Evolutionary conservation across 2,888 invertebrate species (phyloP), one percentile per base, ranked within the genome.

Genomic region (Drosophila anomalata): DNA sequence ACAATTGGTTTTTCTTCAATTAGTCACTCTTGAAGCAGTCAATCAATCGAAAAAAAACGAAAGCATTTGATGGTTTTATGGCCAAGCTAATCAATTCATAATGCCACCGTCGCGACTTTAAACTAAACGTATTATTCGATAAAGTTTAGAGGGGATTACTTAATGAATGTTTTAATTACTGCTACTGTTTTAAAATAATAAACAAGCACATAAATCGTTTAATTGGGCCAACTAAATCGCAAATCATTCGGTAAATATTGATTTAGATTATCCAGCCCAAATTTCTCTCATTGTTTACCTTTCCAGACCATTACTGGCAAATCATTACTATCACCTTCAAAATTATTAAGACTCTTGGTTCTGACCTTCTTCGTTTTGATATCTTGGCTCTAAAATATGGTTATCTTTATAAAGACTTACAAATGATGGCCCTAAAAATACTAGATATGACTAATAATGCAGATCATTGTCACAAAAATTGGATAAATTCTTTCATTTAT

Each of bases 61-160:
- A 68, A 54, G 39, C 68, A 47, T 47, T 65, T 65, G 63, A 75
- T 67, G 75, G 52, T 14, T 86, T 87, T 75, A 80, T 73, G 60
- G 63, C 54, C 52, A 11, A 22, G n/a, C 22, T 60, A 56, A 70
- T 53, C 39, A 62, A 46, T 24, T 39, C 29, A 29, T 29, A 29
- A 29, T 3, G 6, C 20, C n/a, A 22, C 26, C 41, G 36, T 46
- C 39, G 26, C 24, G 44, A 17, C 29, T 47, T 20, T 20, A 26
- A 9, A 29, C 9, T 2, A 14, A 14, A n/a, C 46, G 26, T 54
- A 66, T 66, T 26, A 42, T 31, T 14, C 22, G 50, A 68, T 54
- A 31, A 14, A 20, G 17, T 12, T 17, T 41, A 9, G 9, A 36
- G 36, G 22, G 29, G 52, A 39, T 61, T 61, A 3, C 29, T 36